Evolutionary conservation across 2,888 invertebrate species (phyloP).

Genomic region (Chrysolina americana): DNA sequence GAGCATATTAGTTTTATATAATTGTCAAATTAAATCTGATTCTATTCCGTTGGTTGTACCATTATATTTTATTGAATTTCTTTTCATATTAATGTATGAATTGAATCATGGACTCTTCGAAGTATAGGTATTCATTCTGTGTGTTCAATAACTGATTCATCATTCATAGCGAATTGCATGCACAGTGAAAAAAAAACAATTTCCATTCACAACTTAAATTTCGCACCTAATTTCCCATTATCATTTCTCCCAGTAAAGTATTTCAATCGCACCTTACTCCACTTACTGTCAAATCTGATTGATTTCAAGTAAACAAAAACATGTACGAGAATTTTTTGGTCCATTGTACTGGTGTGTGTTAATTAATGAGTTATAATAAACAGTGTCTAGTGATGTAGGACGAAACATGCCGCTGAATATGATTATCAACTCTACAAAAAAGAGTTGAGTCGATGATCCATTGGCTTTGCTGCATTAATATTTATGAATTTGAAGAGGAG

Average conservation of each 20-base stretch:
- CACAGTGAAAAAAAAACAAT: neutral
- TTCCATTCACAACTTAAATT: neutral
- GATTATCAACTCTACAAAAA: slow-evolving; percentile 48
- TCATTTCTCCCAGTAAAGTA: neutral
- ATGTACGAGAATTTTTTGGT: slow-evolving; percentile 30
- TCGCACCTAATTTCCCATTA: slow-evolving; percentile 1
- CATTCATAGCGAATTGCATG: neutral
- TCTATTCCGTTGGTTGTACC: no score
- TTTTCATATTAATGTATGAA: no score
- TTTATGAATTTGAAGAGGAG: slow-evolving; percentile 46
- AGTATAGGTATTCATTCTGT: no score
- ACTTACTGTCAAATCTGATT: slow-evolving; percentile 43
- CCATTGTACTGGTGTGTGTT: slow-evolving; percentile 29
- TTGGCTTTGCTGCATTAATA: slow-evolving; percentile 41
- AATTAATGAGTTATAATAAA: slow-evolving; percentile 32
- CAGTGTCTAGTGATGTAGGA: slow-evolving; percentile 46
- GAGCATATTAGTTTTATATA: no score
- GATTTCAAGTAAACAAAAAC: slow-evolving; percentile 35
- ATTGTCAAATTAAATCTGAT: no score
- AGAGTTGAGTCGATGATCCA: slow-evolving; percentile 45
- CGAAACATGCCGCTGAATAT: slow-evolving; percentile 48
- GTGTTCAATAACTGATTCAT: slow-evolving; percentile 4
- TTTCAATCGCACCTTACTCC: slow-evolving; percentile 10
- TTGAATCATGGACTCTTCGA: no score
- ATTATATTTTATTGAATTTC: no score